These are phyloP conservation scores for Cyclina sinensis DNA, from an alignment of 1,140 invertebrate species.

Conservation along the genomic window DNA sequence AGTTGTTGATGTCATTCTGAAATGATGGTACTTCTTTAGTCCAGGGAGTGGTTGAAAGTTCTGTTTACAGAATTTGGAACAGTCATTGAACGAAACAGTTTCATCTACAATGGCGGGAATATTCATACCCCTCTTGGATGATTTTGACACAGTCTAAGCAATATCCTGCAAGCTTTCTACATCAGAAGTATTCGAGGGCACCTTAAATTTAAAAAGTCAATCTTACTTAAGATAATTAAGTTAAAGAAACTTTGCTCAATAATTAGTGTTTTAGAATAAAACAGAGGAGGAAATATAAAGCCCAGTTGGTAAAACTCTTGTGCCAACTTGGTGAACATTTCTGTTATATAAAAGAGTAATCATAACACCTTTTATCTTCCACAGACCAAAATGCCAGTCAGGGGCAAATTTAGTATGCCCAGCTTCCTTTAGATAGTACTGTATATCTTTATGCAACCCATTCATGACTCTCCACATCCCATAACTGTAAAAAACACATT, in stretches of 20 bases:
- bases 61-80: background rate
- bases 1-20: background rate
- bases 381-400: slow-evolving; percentile 23
- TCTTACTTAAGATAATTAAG: too few relatives aligned
- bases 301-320: too few relatives aligned
- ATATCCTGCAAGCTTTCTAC: background rate
- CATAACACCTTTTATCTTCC: background rate
- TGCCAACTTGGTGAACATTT: too few relatives aligned
- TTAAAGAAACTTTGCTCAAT: too few relatives aligned
- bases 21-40: background rate
- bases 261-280: too few relatives aligned
- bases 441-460: background rate
- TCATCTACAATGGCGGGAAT: background rate
- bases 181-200: background rate
- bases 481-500: background rate
- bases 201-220: background rate
- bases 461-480: slow-evolving; percentile 3
- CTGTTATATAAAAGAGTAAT: too few relatives aligned
- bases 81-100: background rate
- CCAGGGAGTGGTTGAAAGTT: background rate
- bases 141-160: background rate
- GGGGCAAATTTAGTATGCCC: background rate
- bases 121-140: background rate
- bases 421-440: background rate
- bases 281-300: too few relatives aligned